Evolutionary conservation across 2,888 invertebrate species (phyloP), one percentile per base, ranked within the genome.

Genomic region (Theodoxus fluviatilis): DNA sequence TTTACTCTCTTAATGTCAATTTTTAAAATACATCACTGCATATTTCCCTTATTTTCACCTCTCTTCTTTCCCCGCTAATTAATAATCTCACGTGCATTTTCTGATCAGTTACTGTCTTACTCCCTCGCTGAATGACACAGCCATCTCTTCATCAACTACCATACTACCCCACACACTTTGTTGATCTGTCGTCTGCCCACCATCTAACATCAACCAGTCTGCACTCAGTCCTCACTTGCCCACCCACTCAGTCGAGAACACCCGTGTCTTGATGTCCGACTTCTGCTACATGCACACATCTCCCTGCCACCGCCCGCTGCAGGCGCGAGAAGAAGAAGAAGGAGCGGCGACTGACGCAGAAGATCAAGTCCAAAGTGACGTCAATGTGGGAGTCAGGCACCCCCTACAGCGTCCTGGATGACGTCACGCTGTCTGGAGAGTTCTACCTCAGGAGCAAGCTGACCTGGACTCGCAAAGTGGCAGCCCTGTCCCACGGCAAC

Each of bases 381-480:
- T 74, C 76, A 1, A 71, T 76, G 69, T 79, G 77, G 78, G 81
- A 83, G 66, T 71, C 79, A 49, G 75, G 73, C 55, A 75, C 77
- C 18, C 80, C 81, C 7, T 81, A 79, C 69, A 72, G 74, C 52
- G 73, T 76, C 47, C 71, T 83, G 40, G 80, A 82, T 12, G 77
- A 80, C 43, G 74, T 83, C 22, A 67, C 76, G 1, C 68, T 81
- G 28, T 80, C 80, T 0, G 84, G 84, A 9, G 84, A 84, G 61
- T 79, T 84, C 18, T 75, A 79, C 55, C 79, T 80, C 68, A 76
- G 76, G 55, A 79, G 82, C 59, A 82, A 82, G 70, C 76, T 84
- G 52, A 76, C 79, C 28, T 84, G 83, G 83, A 82, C 78, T n/a
- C 76, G 78, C 22, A 78, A 81, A 67, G 73, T 81, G 49, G 83